A percentile compares a stretch with the other conserved stretches of the same genome.
phyloP scores from a whole-genome alignment of 1,140 invertebrate genomes.

The Ylistrum balloti region DNA sequence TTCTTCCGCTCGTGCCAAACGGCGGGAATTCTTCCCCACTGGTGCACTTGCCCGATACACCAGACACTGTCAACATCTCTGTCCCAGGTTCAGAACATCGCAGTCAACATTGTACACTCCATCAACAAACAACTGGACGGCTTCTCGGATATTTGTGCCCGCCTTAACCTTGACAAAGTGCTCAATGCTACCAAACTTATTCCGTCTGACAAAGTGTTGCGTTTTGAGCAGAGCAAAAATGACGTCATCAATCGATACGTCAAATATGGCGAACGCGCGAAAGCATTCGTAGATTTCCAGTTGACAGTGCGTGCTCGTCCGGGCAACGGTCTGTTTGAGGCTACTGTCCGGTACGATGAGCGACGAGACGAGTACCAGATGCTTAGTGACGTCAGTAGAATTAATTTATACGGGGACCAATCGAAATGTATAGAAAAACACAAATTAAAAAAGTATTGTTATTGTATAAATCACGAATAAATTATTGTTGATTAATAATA shows the following conservation, averaged over 20 bases:
- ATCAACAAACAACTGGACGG: constrained; percentile 68
- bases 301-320: constrained; percentile 76
- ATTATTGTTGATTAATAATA: not conserved
- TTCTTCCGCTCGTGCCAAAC: constrained; percentile 78
- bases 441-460: constrained; percentile 79
- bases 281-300: constrained; percentile 72
- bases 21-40: constrained; percentile 81
- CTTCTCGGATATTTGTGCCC: constrained; percentile 65
- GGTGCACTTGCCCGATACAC: constrained; percentile 81
- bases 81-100: constrained; percentile 60
- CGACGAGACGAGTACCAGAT: constrained; percentile 59
- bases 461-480: constrained; percentile 66
- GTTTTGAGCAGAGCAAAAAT: constrained; percentile 71
- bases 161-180: constrained; percentile 58
- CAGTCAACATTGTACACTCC: constrained; percentile 62
- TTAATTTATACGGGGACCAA: constrained; percentile 78
- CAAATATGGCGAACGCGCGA: constrained; percentile 65
- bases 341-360: constrained; percentile 70
- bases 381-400: constrained; percentile 79
- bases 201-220: constrained; percentile 76
- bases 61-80: constrained; percentile 52
- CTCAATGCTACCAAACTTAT: constrained; percentile 58
- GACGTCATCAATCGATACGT: constrained; percentile 73
- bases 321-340: constrained; percentile 79
- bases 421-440: constrained; percentile 75